Conservation (phyloP, 2,113 vertebrate species). For the Tachycineta bicolor region DNA sequence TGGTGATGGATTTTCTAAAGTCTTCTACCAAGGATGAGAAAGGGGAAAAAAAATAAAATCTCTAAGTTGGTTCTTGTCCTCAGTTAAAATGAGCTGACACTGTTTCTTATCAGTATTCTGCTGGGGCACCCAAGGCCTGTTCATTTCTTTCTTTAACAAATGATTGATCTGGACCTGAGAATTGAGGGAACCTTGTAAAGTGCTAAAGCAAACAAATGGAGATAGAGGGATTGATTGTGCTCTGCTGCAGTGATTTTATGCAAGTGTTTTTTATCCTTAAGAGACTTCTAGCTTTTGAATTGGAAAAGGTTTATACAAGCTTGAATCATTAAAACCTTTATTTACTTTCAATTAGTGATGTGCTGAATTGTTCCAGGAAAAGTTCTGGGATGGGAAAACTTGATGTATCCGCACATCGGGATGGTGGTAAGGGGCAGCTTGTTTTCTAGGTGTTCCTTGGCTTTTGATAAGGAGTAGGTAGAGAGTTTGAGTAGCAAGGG, state of each 20-base stretch:
- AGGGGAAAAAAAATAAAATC: not conserved
- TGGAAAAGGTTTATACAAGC: conserved; percentile 30
- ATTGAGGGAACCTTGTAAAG: conserved; percentile 53
- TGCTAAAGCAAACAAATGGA: conserved; percentile 65
- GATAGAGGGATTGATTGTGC: conserved; percentile 58
- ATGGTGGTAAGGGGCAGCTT: not conserved
- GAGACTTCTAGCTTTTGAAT: conserved; percentile 37
- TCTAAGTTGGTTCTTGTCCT: not conserved
- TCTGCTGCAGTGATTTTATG: conserved; percentile 61
- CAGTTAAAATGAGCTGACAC: conserved; percentile 26
- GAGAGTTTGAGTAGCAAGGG: not conserved
- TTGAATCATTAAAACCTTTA: conserved; percentile 44
- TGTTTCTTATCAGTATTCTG: conserved; percentile 61
- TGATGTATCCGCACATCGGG: not conserved
- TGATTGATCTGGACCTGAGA: conserved; percentile 64
- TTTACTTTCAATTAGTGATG: conserved; percentile 60
- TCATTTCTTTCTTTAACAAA: conserved; percentile 67
- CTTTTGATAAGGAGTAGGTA: not conserved
- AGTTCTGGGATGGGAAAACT: not conserved
- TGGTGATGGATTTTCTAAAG: not conserved
- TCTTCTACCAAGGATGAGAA: not conserved
- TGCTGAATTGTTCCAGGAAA: not conserved
- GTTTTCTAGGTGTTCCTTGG: not conserved
- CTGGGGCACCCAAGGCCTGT: not conserved
- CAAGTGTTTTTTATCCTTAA: conserved; percentile 56